Percentiles rank a stretch among this genome's conserved stretches.
Conservation (phyloP, 2,888 invertebrate species). For the Oconnorella tubifera region DNA sequence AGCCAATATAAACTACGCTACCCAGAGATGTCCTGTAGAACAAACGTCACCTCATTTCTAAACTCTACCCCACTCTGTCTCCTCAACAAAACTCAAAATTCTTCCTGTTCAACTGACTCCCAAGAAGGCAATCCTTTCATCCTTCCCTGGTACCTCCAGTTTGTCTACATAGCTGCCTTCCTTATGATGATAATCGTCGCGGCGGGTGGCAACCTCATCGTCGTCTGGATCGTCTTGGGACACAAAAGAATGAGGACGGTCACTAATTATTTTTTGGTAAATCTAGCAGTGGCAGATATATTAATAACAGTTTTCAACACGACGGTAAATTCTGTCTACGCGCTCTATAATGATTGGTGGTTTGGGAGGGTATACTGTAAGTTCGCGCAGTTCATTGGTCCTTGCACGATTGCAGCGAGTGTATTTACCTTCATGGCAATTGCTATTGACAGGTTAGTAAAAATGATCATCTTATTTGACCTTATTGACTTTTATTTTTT, state of each 20-base stretch:
- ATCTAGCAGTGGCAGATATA: slow-evolving; percentile 90
- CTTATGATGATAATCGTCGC: slow-evolving; percentile 88
- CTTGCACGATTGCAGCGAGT: slow-evolving; percentile 86
- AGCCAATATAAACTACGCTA: too few relatives aligned
- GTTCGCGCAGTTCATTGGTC: slow-evolving; percentile 88
- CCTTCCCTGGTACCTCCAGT: slow-evolving; percentile 61
- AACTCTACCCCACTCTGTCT: too few relatives aligned
- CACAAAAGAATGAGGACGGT: slow-evolving; percentile 96
- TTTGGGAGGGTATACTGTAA: slow-evolving; percentile 93
- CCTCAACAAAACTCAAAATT: too few relatives aligned
- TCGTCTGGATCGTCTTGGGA: slow-evolving; percentile 94
- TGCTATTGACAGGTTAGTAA: slow-evolving; percentile 87
- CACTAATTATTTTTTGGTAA: slow-evolving; percentile 95
- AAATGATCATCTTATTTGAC: too few relatives aligned
- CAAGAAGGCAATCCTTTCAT: slow-evolving; percentile 39
- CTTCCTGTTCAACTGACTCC: too few relatives aligned
- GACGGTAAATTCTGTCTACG: slow-evolving; percentile 92
- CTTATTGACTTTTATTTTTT: too few relatives aligned
- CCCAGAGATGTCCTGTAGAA: too few relatives aligned
- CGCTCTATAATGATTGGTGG: slow-evolving; percentile 90
- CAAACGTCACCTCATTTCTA: too few relatives aligned
- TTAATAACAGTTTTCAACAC: slow-evolving; percentile 94
- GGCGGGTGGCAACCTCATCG: slow-evolving; percentile 90
- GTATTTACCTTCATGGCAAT: slow-evolving; percentile 97
- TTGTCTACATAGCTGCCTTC: slow-evolving; percentile 82